Conservation (phyloP, 2,113 vertebrate genomes). For the Setophaga petechia region DNA sequence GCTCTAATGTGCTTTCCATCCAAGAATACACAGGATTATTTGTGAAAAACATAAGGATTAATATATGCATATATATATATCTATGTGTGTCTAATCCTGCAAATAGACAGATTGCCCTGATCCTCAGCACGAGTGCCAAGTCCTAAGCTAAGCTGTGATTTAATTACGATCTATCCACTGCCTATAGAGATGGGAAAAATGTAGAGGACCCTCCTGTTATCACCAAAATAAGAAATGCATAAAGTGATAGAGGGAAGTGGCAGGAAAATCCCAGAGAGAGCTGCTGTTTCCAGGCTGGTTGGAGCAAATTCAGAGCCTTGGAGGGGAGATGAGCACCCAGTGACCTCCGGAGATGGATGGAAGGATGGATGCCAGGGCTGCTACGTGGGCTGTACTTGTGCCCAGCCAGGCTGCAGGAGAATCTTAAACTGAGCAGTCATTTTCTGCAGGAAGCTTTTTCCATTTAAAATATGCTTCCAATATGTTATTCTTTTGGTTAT, state of each 20-base stretch:
- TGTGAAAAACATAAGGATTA: background rate
- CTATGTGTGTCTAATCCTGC: background rate
- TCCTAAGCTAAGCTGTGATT: background rate
- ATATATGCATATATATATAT: background rate
- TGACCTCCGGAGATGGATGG: background rate
- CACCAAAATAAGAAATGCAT: background rate
- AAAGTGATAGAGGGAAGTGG: background rate
- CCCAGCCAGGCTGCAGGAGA: background rate
- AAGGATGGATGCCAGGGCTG: background rate
- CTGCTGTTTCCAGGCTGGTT: background rate
- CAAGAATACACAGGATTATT: background rate
- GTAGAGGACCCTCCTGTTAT: background rate
- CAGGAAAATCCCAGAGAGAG: background rate
- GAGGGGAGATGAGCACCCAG: fast-evolving
- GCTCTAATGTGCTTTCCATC: background rate
- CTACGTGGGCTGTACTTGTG: background rate
- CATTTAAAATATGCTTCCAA: background rate
- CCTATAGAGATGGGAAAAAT: background rate
- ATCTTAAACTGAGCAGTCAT: background rate
- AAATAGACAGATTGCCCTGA: background rate
- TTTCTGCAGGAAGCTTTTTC: background rate
- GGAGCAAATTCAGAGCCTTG: background rate
- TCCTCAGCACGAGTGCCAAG: background rate
- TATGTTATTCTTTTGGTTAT: background rate
- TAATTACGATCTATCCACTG: background rate